These are phyloP conservation scores for Muscicapa comitata DNA, from an alignment of 2,797 vertebrate species.

Conservation along the genomic window DNA sequence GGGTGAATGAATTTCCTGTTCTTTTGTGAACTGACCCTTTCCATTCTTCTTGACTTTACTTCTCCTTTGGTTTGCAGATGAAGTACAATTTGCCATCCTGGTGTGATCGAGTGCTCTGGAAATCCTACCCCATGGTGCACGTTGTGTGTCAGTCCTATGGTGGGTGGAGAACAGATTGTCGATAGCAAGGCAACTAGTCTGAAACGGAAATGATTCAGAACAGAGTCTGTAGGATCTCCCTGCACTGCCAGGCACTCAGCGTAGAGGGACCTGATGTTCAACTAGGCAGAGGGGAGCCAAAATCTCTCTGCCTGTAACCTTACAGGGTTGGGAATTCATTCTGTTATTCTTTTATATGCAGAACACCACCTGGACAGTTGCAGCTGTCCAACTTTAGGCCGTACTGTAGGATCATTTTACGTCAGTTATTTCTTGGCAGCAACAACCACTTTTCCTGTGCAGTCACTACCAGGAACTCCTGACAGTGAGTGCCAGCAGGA, in stretches of 20 bases:
- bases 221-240: constrained; percentile 48
- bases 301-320: not conserved
- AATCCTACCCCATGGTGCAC: constrained; percentile 93
- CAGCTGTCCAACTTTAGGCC: not conserved
- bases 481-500: not conserved
- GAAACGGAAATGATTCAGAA: constrained; percentile 68
- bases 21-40: not conserved
- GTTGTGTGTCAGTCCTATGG: constrained; percentile 95
- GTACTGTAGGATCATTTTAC: not conserved
- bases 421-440: not conserved
- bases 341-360: not conserved
- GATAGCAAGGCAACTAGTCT: constrained; percentile 54
- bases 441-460: not conserved
- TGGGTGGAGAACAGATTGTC: constrained; percentile 76
- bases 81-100: constrained; percentile 98
- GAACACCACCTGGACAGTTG: not conserved
- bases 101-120: constrained; percentile 96
- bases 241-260: constrained; percentile 48
- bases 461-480: not conserved
- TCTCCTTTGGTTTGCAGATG: constrained; percentile 79
- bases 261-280: constrained; percentile 10
- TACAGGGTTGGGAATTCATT: not conserved
- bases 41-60: constrained; percentile 1
- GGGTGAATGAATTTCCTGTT: not conserved
- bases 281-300: not conserved